phyloP scores from a whole-genome alignment of 2,113 vertebrate genomes.

The Xerus inauris region DNA sequence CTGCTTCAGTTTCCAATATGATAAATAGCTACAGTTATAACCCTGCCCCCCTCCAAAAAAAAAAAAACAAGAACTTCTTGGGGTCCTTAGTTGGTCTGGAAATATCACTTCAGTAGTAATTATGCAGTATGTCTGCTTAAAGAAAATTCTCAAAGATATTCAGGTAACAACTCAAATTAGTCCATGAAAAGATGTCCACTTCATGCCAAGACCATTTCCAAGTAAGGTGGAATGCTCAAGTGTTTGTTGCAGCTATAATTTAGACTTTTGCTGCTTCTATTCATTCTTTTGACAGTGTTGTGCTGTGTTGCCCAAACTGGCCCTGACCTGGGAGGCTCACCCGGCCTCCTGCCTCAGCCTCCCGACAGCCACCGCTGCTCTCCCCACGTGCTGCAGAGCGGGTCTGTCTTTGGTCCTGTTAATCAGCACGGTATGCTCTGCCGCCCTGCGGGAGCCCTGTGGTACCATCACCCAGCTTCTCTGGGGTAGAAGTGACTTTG shows the following conservation, averaged over 20 bases:
- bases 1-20: no score
- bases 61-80: no score
- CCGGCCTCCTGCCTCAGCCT: background rate
- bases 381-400: background rate
- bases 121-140: no score
- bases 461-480: background rate
- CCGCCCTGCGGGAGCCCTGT: background rate
- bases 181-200: no score
- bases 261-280: background rate
- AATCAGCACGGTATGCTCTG: accelerated
- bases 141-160: background rate
- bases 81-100: no score
- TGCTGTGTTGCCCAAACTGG: background rate
- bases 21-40: no score
- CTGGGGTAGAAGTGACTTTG: no score
- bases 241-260: background rate
- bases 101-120: no score
- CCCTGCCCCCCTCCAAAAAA: no score
- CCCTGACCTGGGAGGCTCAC: no score
- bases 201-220: background rate
- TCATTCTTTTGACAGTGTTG: background rate
- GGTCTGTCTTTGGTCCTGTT: background rate
- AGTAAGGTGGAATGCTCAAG: background rate
- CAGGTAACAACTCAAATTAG: background rate
- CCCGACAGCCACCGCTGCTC: background rate